Percentiles rank a stretch among this genome's conserved stretches.
These are phyloP conservation scores for Pandion haliaetus DNA, from an alignment of 2,113 vertebrate genomes.

Conservation along the genomic window DNA sequence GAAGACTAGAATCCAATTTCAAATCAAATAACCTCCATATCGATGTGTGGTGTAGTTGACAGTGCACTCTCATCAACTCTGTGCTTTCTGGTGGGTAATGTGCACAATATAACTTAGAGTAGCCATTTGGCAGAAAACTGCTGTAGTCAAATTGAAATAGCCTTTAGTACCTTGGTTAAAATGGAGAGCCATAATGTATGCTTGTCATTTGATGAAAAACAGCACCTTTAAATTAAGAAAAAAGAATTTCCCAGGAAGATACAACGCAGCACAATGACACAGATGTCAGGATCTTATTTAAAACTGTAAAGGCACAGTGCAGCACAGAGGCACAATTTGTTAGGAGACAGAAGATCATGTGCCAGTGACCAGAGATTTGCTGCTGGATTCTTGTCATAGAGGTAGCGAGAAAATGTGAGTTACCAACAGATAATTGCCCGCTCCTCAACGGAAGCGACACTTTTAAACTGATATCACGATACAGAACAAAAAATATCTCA, in stretches of 20 bases:
- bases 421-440: slow-evolving; percentile 57
- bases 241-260: slow-evolving; percentile 47
- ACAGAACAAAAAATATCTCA: background rate
- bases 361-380: slow-evolving; percentile 50
- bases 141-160: slow-evolving; percentile 79
- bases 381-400: slow-evolving; percentile 38
- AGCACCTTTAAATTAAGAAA: slow-evolving; percentile 65
- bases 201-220: slow-evolving; percentile 66
- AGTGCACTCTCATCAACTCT: slow-evolving; percentile 71
- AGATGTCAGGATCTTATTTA: slow-evolving; percentile 69
- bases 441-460: slow-evolving; percentile 55
- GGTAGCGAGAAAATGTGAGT: slow-evolving; percentile 40
- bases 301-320: slow-evolving; percentile 42
- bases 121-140: slow-evolving; percentile 76
- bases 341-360: slow-evolving; percentile 56
- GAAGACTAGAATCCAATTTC: slow-evolving; percentile 79
- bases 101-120: slow-evolving; percentile 66
- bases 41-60: slow-evolving; percentile 68
- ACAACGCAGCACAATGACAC: background rate
- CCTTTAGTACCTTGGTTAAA: slow-evolving; percentile 72
- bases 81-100: slow-evolving; percentile 78
- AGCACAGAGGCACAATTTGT: slow-evolving; percentile 42
- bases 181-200: slow-evolving; percentile 67
- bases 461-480: slow-evolving; percentile 56
- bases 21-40: slow-evolving; percentile 81